Evolutionary conservation across 1,140 invertebrate genomes (phyloP).

Genomic region (Zaprionus camerounensis): DNA sequence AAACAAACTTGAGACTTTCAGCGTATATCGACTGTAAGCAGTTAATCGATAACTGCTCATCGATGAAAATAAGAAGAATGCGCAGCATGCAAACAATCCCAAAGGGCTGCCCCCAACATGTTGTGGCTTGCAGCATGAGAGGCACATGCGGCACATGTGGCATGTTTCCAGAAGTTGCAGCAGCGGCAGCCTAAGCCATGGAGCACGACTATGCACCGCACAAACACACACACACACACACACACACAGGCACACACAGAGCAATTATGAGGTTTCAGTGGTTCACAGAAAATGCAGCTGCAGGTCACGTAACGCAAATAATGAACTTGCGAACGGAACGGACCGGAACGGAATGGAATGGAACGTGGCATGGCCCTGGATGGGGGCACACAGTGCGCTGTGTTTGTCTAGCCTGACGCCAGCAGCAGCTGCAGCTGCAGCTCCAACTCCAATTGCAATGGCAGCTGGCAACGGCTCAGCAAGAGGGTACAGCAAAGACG

Average conservation of each 20-base stretch:
- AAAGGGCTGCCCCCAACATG: not conserved
- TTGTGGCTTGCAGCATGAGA: conserved; percentile 4
- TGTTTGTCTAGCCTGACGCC: conserved; percentile 19
- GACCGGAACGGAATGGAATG: not conserved
- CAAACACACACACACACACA: not conserved
- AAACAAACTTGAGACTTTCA: not conserved
- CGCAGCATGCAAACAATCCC: too few species aligned
- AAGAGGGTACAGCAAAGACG: conserved; percentile 8
- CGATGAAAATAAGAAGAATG: too few species aligned
- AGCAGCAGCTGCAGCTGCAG: not conserved
- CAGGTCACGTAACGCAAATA: conserved; percentile 75
- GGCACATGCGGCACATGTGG: not conserved
- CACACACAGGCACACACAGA: conserved; percentile 14
- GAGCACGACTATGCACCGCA: conserved; percentile 4
- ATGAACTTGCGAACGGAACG: conserved; percentile 55
- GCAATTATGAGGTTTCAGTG: conserved; percentile 57
- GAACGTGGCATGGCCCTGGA: not conserved
- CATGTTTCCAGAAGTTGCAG: not conserved
- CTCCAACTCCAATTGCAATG: not conserved
- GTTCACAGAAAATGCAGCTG: conserved; percentile 50
- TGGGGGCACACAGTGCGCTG: not conserved
- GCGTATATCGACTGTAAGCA: not conserved
- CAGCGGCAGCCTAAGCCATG: not conserved
- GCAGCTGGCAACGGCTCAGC: not conserved
- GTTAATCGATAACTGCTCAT: not conserved